Evolutionary conservation across 30 jellyfish, hydroid and myxozoan genomes (phyloP).

Genomic region (Morbakka virulenta): DNA sequence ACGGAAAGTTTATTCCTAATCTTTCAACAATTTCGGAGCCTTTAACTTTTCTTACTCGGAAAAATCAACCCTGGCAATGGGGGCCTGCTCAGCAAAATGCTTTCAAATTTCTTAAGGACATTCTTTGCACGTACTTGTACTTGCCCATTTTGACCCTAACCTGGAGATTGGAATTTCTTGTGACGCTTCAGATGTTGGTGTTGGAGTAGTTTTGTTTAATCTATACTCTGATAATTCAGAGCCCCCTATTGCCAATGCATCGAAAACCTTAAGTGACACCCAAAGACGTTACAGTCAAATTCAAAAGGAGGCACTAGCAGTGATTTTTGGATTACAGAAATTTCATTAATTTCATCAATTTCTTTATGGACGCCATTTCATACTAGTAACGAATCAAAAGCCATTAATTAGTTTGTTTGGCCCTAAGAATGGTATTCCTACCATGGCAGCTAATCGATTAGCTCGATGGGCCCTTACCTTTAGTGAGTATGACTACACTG

Average conservation of each 20-base stretch:
- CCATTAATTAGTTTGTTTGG: slow-evolving; percentile 41
- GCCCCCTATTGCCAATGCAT: slow-evolving; percentile 31
- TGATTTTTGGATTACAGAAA: slow-evolving; percentile 1
- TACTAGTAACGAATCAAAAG: slow-evolving; percentile 13
- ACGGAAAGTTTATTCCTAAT: not conserved
- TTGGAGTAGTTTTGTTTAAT: slow-evolving; percentile 49
- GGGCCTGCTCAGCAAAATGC: not conserved
- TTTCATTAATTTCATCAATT: slow-evolving; percentile 29
- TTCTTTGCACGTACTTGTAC: slow-evolving; percentile 24
- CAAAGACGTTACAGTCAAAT: slow-evolving; percentile 39
- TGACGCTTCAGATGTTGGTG: slow-evolving; percentile 22
- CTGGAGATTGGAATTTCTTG: slow-evolving; percentile 26
- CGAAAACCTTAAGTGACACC: slow-evolving; percentile 26
- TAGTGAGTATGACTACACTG: slow-evolving; percentile 9
- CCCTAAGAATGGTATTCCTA: slow-evolving; percentile 1
- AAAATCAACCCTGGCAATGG: slow-evolving; percentile 32
- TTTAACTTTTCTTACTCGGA: no score
- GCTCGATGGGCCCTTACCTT: slow-evolving; percentile 53
- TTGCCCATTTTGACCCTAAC: slow-evolving; percentile 42
- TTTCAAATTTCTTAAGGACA: slow-evolving; percentile 6
- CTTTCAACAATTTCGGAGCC: not conserved
- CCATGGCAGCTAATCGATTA: slow-evolving; percentile 32
- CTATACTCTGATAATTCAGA: slow-evolving; percentile 24
- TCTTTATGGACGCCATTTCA: slow-evolving; percentile 24
- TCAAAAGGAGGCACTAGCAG: slow-evolving; percentile 42